phyloP scores from a whole-genome alignment of 1,140 invertebrate species.

The Drosophila willistoni region DNA sequence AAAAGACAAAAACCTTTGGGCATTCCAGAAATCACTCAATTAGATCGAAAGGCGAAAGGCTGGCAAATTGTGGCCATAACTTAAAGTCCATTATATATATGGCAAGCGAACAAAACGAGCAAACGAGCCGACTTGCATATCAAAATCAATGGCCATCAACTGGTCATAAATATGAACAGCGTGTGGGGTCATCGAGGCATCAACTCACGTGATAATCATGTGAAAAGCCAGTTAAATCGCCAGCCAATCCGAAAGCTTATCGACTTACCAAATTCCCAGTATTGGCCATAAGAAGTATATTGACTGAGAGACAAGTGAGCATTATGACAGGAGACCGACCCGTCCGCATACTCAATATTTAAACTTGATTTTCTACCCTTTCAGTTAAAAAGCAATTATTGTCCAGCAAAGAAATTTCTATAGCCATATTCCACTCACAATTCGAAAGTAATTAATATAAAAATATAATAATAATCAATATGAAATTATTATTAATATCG shows the following conservation, averaged over 20 bases:
- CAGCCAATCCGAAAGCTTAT: not conserved
- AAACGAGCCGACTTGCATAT: conserved; percentile 32
- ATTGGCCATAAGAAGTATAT: not conserved
- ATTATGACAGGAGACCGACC: not conserved
- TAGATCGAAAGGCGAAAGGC: conserved; percentile 75
- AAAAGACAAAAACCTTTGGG: conserved; percentile 22
- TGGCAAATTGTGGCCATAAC: conserved; percentile 63
- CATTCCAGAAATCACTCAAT: conserved; percentile 74
- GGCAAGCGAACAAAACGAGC: conserved; percentile 5
- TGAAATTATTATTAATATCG: too few relatives aligned
- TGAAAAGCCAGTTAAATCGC: conserved; percentile 49
- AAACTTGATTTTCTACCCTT: not conserved
- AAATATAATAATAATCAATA: too few relatives aligned
- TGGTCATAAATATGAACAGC: conserved; percentile 36
- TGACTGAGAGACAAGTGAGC: not conserved
- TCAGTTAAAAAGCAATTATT: not conserved
- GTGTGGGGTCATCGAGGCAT: conserved; percentile 54
- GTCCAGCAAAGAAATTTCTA: not conserved
- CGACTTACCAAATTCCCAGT: not conserved
- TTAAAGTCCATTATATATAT: conserved; percentile 19
- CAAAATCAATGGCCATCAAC: conserved; percentile 39
- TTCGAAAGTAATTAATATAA: not conserved
- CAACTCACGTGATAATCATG: conserved; percentile 78
- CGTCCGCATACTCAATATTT: not conserved
- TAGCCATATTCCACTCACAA: too few relatives aligned